Evolutionary conservation across 2,797 vertebrate genomes (phyloP), one percentile per base, ranked within the genome.

Genomic region (Tachyglossus aculeatus): DNA sequence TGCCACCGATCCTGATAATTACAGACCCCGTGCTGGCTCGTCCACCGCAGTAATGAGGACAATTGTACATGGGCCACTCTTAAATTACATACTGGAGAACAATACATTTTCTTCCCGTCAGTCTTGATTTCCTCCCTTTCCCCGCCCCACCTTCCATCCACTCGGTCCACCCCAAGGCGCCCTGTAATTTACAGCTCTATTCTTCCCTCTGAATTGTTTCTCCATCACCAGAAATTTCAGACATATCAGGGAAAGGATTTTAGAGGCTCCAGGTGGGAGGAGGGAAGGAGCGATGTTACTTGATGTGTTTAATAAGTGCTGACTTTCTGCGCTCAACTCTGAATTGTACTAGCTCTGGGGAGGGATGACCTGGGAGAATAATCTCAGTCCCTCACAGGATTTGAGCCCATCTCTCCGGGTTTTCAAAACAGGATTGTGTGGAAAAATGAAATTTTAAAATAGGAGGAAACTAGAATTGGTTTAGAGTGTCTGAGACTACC

Each of bases 1-100:
- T 59, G 25, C 61, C 33, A 57, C 40, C 84, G 83, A 70, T 78
- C 78, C 81, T 67, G 78, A 69, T 86, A 85, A 90, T 85, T 86
- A 33, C 8, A 66, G 63, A 63, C 63, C 78, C 83, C 56, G 77
- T 79, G 65, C 24, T 67, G 57, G 15, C 63, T 84, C 77, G 14
- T 52, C 50, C 84, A 38, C 50, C 48, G 86, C 56, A 71, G 74
- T 80, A 86, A 90, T 73, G 25, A 71, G 34, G 62, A 58, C 77
- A 84, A 84, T 69, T 85, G 13, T 55, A 79, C 38, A 74, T 1
- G 19, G 70, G 22, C 51, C 74, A 69, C 19, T 82, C 71, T 87
- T 77, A 83, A 86, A 81, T 81, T 83, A 67, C 33, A 31, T 73
- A 45, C 60, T 71, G 22, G 59, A 45, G 52, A 85, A 78, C 11